Evolutionary conservation across 2,113 vertebrate species (phyloP).

Genomic region (Willisornis vidua): DNA sequence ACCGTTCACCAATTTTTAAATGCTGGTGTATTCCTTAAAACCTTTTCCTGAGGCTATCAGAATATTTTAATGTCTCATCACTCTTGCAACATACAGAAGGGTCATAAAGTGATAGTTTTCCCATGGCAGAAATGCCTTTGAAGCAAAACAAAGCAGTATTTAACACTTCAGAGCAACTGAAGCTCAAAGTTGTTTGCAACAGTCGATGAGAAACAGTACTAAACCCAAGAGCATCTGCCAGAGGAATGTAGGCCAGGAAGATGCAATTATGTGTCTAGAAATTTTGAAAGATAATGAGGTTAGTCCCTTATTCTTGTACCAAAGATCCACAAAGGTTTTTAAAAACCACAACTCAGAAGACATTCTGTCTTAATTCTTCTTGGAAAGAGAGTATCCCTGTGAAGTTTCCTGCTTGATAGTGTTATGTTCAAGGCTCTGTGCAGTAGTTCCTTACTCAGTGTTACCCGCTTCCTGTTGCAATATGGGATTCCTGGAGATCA

Average conservation of each 20-base stretch:
- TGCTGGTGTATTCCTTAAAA: not conserved
- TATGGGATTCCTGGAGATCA: not conserved
- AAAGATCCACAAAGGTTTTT: not conserved
- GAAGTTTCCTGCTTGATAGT: not conserved
- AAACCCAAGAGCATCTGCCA: not conserved
- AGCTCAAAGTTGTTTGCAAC: not conserved
- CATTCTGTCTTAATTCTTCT: not conserved
- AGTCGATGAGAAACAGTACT: not conserved
- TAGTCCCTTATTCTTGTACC: not conserved
- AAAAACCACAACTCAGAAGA: not conserved
- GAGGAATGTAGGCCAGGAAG: not conserved
- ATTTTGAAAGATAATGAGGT: not conserved
- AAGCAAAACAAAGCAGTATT: slow-evolving; percentile 27
- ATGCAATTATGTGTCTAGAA: not conserved
- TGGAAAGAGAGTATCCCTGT: not conserved
- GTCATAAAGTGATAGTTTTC: not conserved
- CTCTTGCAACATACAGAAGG: not conserved
- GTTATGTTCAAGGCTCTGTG: not conserved
- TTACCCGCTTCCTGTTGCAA: slow-evolving; percentile 2
- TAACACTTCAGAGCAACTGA: slow-evolving; percentile 25
- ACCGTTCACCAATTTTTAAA: not conserved
- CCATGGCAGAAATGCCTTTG: not conserved
- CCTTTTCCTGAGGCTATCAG: not conserved
- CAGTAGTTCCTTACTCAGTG: not conserved
- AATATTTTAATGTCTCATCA: slow-evolving; percentile 2